Evolutionary conservation across 2,888 invertebrate genomes (phyloP), one percentile per base, ranked within the genome.

Genomic region (Diarsia dahlii): DNA sequence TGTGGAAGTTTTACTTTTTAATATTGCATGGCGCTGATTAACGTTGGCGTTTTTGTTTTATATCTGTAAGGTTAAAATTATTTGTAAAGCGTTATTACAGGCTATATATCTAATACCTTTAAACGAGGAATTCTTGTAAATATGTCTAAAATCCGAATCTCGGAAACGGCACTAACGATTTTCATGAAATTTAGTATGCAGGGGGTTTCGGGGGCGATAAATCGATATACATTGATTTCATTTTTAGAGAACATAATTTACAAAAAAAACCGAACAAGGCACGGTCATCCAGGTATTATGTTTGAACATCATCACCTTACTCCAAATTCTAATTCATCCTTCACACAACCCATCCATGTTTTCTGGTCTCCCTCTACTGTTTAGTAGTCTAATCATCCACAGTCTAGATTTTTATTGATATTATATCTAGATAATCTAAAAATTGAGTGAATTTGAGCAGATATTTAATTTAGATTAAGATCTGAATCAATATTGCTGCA

Each of bases 1-100:
- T 81, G 50, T 64, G 4, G 15, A 20, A 6, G 6, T 52, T 58
- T 13, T 3, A 34, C 2, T 56, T 77, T 58, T 72, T 39, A 62
- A 28, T 48, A 66, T 46, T 28, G n/a, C n/a, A n/a, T n/a, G 2
- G 52, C 3, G 28, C 9, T 52, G 3, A 52, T 46, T 56, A 23
- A 23, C 23, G 20, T 10, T 10, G 12, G 6, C 12, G 0, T 4
- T 56, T 63, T 46, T 77, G 5, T 46, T 63, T 63, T n/a, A 52
- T 50, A 50, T 23, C 8, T 20, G 15, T 39, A 23, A 52, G 20
- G 2, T 54, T 1, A 10, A 28, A 28, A 54, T 54, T 3, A n/a
- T n/a, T 52, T 52, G 10, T 52, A 20, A 48, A 4, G 52, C 3
- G 3, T 39, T 39, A 8, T 39, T 3, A 8, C 39, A 39, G 39